Evolutionary conservation across 2,888 invertebrate species (phyloP), one percentile per base, ranked within the genome.

Genomic region (Phyto melanocephala): DNA sequence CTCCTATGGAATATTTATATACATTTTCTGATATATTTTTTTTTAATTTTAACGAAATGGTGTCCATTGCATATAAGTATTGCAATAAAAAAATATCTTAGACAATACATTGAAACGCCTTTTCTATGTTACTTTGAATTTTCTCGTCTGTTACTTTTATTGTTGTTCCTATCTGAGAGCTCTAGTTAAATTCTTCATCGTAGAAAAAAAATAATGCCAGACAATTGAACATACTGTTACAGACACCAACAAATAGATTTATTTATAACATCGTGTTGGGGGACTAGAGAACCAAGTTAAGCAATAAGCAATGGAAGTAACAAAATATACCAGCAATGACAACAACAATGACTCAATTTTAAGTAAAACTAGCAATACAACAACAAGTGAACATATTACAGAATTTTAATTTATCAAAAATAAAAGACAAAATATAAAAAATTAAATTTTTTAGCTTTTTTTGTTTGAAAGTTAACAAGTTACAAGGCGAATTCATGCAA

Each of bases 321-420:
- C 47, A 76, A 76, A 81, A 81, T 71, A 80, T 70, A 75, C n/a
- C 75, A 56, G 52, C 79, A 54, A 24, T 68, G n/a, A n/a, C n/a
- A n/a, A n/a, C n/a, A n/a, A 40, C 35, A 37, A 70, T 24, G 71
- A 52, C 52, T 47, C 15, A 71, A 63, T 37, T 15, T 60, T 17
- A 68, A 52, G 20, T 24, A 50, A 71, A 33, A 71, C 78, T 47
- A 15, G 33, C 71, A 63, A 33, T 15, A 28, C 47, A 60, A 11
- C 20, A 10, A 58, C 56, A 13, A 68, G 33, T 56, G 56, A 56
- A 54, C 42, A 63, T 54, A 28, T 63, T 63, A 15, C 20, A 45
- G 24, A 47, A n/a, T n/a, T n/a, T n/a, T 6, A 24, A 1, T 37
- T 71, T 50, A 33, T n/a, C 20, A 50, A 35, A n/a, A n/a, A n/a